A percentile compares a stretch with the other conserved stretches of the same genome.
Evolutionary conservation across 2,888 invertebrate species (phyloP).

Genomic region (Marronus borbonicus): DNA sequence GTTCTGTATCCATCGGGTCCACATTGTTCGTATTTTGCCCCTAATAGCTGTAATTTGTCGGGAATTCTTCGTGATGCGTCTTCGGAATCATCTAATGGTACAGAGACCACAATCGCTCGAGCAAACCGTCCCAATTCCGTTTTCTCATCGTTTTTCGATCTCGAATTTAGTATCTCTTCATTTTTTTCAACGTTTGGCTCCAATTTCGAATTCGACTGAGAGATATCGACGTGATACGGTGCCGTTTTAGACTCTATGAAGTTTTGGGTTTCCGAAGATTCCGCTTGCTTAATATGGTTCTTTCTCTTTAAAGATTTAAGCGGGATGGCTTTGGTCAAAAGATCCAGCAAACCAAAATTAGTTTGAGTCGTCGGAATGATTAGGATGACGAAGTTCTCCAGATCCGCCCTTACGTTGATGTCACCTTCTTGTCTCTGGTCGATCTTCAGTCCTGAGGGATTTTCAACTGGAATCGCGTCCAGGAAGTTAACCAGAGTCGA

Average conservation of each 20-base stretch:
- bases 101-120: constrained; percentile 62
- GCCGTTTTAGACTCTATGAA: constrained; percentile 79
- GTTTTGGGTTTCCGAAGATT: constrained; percentile 66
- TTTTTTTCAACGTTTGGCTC: constrained; percentile 56
- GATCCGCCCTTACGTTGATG: constrained; percentile 79
- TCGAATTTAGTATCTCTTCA: constrained; percentile 62
- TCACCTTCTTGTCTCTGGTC: constrained; percentile 87
- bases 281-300: constrained; percentile 51
- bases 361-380: constrained; percentile 71
- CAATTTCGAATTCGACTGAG: constrained; percentile 61
- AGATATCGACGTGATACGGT: constrained; percentile 80
- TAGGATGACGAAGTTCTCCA: constrained; percentile 82
- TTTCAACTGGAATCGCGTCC: neutral
- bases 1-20: constrained; percentile 82
- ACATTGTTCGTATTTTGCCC: constrained; percentile 80
- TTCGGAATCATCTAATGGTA: constrained; percentile 61
- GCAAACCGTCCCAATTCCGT: constrained; percentile 55
- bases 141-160: constrained; percentile 60
- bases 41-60: constrained; percentile 74
- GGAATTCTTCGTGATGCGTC: constrained; percentile 60
- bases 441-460: constrained; percentile 64
- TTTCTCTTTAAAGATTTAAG: constrained; percentile 52
- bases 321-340: constrained; percentile 64
- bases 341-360: constrained; percentile 59
- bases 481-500: neutral